phyloP scores from a whole-genome alignment of 2,888 invertebrate species.

The Chouioia cunea region DNA sequence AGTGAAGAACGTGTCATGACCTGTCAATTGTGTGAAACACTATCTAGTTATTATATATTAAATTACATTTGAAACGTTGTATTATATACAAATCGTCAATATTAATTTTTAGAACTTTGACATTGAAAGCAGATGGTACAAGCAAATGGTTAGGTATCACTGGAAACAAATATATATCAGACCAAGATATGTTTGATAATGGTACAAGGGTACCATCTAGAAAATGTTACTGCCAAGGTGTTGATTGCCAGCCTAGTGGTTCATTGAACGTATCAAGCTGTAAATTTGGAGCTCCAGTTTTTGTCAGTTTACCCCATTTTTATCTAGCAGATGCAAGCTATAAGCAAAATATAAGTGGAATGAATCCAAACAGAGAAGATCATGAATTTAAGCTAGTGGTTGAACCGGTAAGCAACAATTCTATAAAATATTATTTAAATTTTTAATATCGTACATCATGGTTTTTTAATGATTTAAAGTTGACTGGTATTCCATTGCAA shows the following conservation, averaged over 20 bases:
- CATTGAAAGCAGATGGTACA: conserved; percentile 62
- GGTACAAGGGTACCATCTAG: conserved; percentile 73
- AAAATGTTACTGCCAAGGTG: conserved; percentile 77
- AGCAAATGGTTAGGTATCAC: conserved; percentile 69
- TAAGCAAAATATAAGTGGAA: conserved; percentile 74
- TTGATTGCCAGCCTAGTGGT: conserved; percentile 71
- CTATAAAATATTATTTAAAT: neutral
- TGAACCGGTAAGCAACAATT: conserved; percentile 73
- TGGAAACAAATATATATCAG: conserved; percentile 73
- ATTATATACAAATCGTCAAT: no score
- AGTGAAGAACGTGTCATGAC: neutral
- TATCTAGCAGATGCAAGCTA: conserved; percentile 80
- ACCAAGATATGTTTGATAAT: conserved; percentile 80
- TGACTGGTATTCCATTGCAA: conserved; percentile 81
- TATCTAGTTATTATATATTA: no score
- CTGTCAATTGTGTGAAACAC: no score
- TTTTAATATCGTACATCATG: conserved; percentile 14
- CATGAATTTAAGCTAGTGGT: conserved; percentile 79
- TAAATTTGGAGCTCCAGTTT: conserved; percentile 85
- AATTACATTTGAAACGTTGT: no score
- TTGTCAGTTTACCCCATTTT: conserved; percentile 87
- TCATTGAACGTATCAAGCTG: conserved; percentile 81
- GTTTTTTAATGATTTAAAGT: conserved; percentile 60
- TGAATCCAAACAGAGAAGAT: conserved; percentile 74
- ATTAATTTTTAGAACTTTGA: conserved; percentile 63